A percentile compares a stretch with the other conserved stretches of the same genome.
phyloP scores from a whole-genome alignment of 2,797 vertebrate genomes.

The Schizothorax lantsangensis region DNA sequence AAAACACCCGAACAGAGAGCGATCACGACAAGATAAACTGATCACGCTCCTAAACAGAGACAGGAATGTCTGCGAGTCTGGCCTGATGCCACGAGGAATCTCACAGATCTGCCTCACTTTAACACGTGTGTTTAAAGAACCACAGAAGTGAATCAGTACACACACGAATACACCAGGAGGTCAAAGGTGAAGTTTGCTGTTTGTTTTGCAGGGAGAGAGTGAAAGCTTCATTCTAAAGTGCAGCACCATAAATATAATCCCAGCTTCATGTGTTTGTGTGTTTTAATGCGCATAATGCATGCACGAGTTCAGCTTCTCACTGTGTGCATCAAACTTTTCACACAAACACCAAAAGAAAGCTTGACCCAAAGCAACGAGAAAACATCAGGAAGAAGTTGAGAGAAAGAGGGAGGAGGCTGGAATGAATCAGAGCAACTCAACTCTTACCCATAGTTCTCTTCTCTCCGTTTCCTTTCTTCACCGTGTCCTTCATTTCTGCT shows the following conservation, averaged over 20 bases:
- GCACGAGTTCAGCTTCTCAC: neutral
- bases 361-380: conserved; percentile 28
- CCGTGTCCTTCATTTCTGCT: conserved; percentile 79
- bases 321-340: neutral
- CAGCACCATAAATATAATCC: neutral
- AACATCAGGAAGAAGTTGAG: conserved; percentile 25
- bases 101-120: neutral
- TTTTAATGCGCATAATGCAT: neutral
- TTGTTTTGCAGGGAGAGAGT: neutral
- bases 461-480: conserved; percentile 73
- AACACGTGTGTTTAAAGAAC: neutral
- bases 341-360: neutral
- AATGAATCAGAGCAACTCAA: conserved; percentile 34
- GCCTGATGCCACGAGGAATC: conserved; percentile 2
- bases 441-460: conserved; percentile 75
- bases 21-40: neutral
- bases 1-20: too few relatives aligned
- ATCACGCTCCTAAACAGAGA: neutral
- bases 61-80: conserved; percentile 31
- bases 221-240: neutral
- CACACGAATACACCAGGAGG: conserved; percentile 1
- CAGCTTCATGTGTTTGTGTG: neutral
- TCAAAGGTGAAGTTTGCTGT: neutral
- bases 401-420: conserved; percentile 1
- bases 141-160: neutral